Base-by-base conservation (phyloP, 2,888 invertebrate genomes). In the Phalera bucephala region DNA sequence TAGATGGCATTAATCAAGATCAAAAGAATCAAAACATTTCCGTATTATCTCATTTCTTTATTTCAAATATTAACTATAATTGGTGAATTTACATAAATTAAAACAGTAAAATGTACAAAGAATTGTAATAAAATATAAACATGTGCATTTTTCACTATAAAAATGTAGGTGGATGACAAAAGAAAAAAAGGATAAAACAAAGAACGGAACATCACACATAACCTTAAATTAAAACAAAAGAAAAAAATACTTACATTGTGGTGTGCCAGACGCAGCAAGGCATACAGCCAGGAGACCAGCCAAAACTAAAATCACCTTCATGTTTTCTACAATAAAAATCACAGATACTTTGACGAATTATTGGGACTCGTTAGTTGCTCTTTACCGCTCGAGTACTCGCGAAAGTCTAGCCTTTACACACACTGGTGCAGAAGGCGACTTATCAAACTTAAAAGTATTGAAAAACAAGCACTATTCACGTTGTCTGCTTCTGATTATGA, bases 371-470 rank as follows among this genome's bases (percentile, higher is more conserved):
- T n/a, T 47, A 52, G 40, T 52, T 47, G 55, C 38, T 56, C 54
- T 52, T 49, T 50, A 55, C 51, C 53, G 59, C 52, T 62, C 54
- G 65, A 72, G 69, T 70, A 66, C 73, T 72, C 65, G 60, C 68
- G 59, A 60, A 73, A 81, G 81, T 78, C 90, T 86, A 78, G 93
- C 95, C 95, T 95, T 96, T 96, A 95, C 94, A 95, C 95, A 90
- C 95, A 95, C 95, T 96, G 95, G 95, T 91, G 94, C 91, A 96
- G 95, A 96, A 96, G 95, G 95, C 93, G 91, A 92, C 91, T 82
- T 78, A 75, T 73, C 72, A 76, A 74, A 66, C 57, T 47, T 68
- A 71, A 74, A 67, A 72, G 67, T 66, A 74, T 68, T 67, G 56
- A 58, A 63, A 73, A 70, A 74, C 69, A 73, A 68, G 52, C 55